Conservation (phyloP, 2,113 vertebrate species). For the Paradoxurus hermaphroditus region DNA sequence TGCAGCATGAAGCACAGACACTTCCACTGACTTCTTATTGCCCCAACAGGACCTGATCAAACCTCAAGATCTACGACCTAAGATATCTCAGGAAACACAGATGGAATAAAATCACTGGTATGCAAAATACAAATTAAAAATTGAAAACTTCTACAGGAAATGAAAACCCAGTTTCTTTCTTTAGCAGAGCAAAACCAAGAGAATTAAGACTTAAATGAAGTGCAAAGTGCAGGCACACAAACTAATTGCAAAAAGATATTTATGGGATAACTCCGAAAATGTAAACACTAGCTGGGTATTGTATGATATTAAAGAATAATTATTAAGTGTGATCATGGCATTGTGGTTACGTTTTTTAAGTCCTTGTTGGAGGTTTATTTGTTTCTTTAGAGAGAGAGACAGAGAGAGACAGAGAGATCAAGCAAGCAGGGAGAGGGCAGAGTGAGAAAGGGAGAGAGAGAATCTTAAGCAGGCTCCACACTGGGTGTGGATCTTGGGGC, state of each 20-base stretch:
- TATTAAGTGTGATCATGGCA: neutral
- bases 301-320: neutral
- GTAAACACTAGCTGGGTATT: neutral
- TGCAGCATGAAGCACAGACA: neutral
- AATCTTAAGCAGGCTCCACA: too few species aligned
- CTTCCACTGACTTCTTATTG: neutral
- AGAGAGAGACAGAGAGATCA: too few species aligned
- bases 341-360: neutral
- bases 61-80: neutral
- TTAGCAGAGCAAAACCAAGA: neutral
- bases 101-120: neutral
- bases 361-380: neutral
- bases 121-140: neutral
- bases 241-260: neutral
- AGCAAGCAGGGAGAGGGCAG: too few species aligned
- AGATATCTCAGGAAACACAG: neutral
- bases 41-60: neutral
- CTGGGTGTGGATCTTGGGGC: too few species aligned
- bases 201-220: neutral
- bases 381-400: too few species aligned
- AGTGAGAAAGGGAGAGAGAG: too few species aligned
- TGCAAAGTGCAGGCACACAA: neutral
- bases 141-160: neutral
- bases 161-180: neutral
- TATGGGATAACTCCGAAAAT: neutral